Evolutionary conservation across 2,113 vertebrate genomes (phyloP).

Genomic region (Embiotoca jacksoni): DNA sequence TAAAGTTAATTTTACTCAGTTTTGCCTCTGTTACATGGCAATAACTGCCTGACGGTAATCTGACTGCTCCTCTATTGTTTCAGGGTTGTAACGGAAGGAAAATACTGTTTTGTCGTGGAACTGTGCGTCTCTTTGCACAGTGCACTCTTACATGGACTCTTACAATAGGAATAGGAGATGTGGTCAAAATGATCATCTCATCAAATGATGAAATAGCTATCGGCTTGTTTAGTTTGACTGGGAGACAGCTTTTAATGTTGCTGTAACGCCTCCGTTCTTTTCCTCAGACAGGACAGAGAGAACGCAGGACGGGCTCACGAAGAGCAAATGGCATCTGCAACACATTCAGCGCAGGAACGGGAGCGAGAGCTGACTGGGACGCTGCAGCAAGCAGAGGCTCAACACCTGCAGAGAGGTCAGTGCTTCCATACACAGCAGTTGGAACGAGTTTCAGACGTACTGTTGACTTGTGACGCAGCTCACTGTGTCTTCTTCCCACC

Average conservation of each 20-base stretch:
- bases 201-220: too few species aligned
- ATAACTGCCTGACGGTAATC: too few species aligned
- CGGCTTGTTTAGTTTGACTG: neutral
- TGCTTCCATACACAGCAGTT: constrained; percentile 32
- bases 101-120: neutral
- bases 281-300: constrained; percentile 90
- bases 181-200: too few species aligned
- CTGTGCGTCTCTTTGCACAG: too few species aligned
- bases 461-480: neutral
- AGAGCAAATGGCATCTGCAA: constrained; percentile 87
- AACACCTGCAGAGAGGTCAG: constrained; percentile 93
- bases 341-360: constrained; percentile 88
- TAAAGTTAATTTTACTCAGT: too few species aligned
- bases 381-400: constrained; percentile 92
- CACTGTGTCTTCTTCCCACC: neutral
- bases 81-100: neutral
- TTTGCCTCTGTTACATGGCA: too few species aligned
- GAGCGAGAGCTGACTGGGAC: constrained; percentile 91
- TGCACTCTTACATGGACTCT: neutral
- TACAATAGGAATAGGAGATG: neutral
- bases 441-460: neutral
- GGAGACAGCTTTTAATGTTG: constrained; percentile 26
- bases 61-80: too few species aligned
- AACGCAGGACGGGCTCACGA: constrained; percentile 85
- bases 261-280: neutral